These are phyloP conservation scores for Egretta garzetta DNA, from an alignment of 2,113 vertebrate genomes.

Conservation along the genomic window DNA sequence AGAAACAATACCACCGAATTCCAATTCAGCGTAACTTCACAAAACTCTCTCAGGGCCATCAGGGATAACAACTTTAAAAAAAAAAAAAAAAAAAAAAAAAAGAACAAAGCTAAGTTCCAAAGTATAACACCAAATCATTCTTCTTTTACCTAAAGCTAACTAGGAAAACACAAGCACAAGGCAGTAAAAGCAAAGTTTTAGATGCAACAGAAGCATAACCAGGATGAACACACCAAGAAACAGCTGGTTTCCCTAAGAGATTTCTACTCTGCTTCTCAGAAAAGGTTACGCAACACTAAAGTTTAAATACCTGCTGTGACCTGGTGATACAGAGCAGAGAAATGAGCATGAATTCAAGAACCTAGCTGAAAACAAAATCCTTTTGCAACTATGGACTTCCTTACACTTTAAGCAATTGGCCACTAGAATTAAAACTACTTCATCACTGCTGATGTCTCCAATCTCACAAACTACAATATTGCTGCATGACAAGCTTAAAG, in stretches of 20 bases:
- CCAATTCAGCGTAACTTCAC: background rate
- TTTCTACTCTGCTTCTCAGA: background rate
- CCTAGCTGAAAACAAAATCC: background rate
- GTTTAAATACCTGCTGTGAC: background rate
- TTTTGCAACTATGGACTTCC: background rate
- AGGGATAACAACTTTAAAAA: background rate
- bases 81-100: too few relatives aligned
- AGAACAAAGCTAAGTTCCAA: background rate
- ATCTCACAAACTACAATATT: rapidly evolving
- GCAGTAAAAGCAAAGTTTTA: background rate
- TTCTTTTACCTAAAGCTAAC: background rate
- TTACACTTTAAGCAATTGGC: background rate
- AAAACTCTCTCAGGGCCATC: background rate
- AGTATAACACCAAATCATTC: rapidly evolving
- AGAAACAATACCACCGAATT: background rate
- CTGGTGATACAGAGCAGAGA: background rate
- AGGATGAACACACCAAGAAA: background rate
- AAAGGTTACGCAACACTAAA: background rate
- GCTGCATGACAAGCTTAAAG: rapidly evolving
- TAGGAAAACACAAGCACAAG: background rate
- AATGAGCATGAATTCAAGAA: rapidly evolving
- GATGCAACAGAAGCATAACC: background rate
- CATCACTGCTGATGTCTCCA: background rate
- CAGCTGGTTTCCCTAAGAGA: background rate
- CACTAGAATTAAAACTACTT: background rate